Percentiles rank a stretch among this genome's conserved stretches.
These are phyloP conservation scores for Xyrauchen texanus DNA, from an alignment of 2,113 vertebrate species.

Conservation along the genomic window DNA sequence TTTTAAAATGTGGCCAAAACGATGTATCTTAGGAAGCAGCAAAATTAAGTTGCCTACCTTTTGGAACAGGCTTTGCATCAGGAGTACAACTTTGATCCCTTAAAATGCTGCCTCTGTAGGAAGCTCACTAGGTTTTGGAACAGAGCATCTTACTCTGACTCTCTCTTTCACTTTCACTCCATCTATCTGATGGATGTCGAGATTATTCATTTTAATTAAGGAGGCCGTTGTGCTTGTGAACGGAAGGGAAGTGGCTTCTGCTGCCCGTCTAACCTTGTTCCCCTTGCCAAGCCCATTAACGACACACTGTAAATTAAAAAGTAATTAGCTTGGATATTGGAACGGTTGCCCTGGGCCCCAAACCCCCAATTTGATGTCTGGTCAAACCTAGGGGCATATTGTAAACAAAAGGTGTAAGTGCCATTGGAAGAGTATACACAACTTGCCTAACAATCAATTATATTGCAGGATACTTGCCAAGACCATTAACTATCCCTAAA, in stretches of 20 bases:
- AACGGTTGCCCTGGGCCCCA: conserved; percentile 44
- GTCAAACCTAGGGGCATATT: conserved; percentile 55
- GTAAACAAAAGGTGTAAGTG: conserved; percentile 62
- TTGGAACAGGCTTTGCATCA: too few species aligned
- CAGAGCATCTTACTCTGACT: too few species aligned
- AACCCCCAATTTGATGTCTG: conserved; percentile 52
- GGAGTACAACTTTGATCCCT: too few species aligned
- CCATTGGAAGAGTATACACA: conserved; percentile 44
- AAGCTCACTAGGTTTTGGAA: conserved; percentile 20
- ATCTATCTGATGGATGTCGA: conserved; percentile 58
- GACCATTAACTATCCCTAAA: conserved; percentile 60
- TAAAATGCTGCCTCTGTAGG: too few species aligned
- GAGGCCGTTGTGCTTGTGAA: conserved; percentile 59
- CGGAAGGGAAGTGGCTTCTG: conserved; percentile 58
- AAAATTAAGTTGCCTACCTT: too few species aligned
- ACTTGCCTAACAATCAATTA: conserved; percentile 77
- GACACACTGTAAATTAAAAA: conserved; percentile 70
- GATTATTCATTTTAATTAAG: conserved; percentile 66
- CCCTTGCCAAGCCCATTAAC: conserved; percentile 69
- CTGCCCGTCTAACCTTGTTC: conserved; percentile 60
- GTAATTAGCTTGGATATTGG: conserved; percentile 68
- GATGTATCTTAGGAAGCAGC: too few species aligned
- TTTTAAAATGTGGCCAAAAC: too few species aligned
- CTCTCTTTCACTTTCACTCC: conserved; percentile 3
- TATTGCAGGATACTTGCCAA: conserved; percentile 70